A percentile compares a stretch with the other conserved stretches of the same genome.
phyloP scores from a whole-genome alignment of 1,140 invertebrate species.

The Acromyrmex echinatior region DNA sequence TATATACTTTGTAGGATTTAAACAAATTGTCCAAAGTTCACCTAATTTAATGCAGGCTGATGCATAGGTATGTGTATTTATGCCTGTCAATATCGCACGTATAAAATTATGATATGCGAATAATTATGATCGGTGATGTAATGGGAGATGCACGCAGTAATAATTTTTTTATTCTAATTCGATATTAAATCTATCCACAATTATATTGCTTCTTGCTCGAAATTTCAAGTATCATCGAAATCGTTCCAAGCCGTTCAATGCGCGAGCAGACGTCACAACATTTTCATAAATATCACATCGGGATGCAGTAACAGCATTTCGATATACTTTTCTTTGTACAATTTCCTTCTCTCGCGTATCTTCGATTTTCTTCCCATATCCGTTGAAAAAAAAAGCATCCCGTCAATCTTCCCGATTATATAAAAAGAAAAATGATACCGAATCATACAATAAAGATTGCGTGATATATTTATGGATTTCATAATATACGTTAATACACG shows the following conservation, averaged over 20 bases:
- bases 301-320: slow-evolving; percentile 55
- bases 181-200: slow-evolving; percentile 72
- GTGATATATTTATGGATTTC: slow-evolving; percentile 62
- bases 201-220: slow-evolving; percentile 74
- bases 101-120: slow-evolving; percentile 75
- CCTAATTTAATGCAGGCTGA: slow-evolving; percentile 37
- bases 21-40: slow-evolving; percentile 68
- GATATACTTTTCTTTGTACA: slow-evolving; percentile 30
- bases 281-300: slow-evolving; percentile 67
- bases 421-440: background rate
- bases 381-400: slow-evolving; percentile 25
- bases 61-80: slow-evolving; percentile 26
- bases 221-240: slow-evolving; percentile 65
- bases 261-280: slow-evolving; percentile 58
- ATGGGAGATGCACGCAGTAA: slow-evolving; percentile 69
- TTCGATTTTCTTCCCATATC: slow-evolving; percentile 30
- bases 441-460: slow-evolving; percentile 26
- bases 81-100: slow-evolving; percentile 39
- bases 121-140: slow-evolving; percentile 72
- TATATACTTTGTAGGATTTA: slow-evolving; percentile 65
- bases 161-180: slow-evolving; percentile 67
- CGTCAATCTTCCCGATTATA: slow-evolving; percentile 29
- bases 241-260: slow-evolving; percentile 61
- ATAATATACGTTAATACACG: slow-evolving; percentile 64
- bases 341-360: background rate